Conservation (phyloP, 2,888 invertebrate species). For the Rhyacophila evoluta region DNA sequence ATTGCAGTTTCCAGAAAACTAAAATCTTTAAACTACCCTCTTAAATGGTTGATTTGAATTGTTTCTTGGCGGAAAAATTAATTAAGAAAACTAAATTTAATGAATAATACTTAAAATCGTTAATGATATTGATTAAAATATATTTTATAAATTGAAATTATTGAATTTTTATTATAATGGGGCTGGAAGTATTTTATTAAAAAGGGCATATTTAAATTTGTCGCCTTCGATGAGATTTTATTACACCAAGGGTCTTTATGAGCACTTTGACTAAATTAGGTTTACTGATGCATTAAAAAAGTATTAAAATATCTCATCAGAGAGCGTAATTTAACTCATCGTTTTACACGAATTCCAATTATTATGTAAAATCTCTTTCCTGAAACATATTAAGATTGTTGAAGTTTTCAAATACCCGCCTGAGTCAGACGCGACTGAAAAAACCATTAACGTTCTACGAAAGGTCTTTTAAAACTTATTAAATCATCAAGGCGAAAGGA, state of each 20-base stretch:
- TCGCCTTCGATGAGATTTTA: constrained; percentile 12
- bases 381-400: constrained; percentile 24
- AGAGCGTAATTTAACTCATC: constrained; percentile 3
- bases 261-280: constrained; percentile 17
- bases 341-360: constrained; percentile 22
- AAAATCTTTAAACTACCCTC: not conserved
- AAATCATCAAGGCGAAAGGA: not conserved
- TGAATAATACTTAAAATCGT: not conserved
- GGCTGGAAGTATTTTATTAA: not conserved
- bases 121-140: no score
- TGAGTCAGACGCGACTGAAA: constrained; percentile 12
- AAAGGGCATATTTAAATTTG: constrained; percentile 18
- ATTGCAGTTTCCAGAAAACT: not conserved
- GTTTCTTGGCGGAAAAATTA: not conserved
- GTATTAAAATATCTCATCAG: constrained; percentile 22
- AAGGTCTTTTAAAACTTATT: constrained; percentile 19
- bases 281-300: constrained; percentile 19
- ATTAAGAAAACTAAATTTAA: not conserved
- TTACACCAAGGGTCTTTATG: constrained; percentile 9
- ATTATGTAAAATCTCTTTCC: constrained; percentile 10
- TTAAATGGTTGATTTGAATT: not conserved
- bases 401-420: constrained; percentile 14
- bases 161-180: constrained; percentile 1
- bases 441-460: constrained; percentile 19
- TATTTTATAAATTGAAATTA: not conserved